A percentile compares a stretch with the other conserved stretches of the same genome.
phyloP scores from a whole-genome alignment of 2,113 vertebrate species.

The Apus apus region DNA sequence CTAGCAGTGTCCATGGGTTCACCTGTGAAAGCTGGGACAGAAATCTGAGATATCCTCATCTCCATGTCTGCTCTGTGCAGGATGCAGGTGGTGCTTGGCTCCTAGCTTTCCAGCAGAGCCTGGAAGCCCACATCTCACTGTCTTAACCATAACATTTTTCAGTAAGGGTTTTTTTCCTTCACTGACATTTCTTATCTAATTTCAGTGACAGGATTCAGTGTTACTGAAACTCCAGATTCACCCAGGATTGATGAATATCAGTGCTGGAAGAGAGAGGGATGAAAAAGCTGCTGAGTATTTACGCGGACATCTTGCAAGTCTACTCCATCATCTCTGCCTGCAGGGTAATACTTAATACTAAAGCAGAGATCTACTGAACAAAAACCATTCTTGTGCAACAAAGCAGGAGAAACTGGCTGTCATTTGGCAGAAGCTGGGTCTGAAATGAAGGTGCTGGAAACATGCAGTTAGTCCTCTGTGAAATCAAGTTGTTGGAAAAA shows the following conservation, averaged over 20 bases:
- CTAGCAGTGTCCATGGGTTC: neutral
- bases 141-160: neutral
- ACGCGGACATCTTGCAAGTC: neutral
- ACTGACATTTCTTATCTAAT: neutral
- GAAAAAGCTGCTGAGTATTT: neutral
- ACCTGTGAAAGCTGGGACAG: neutral
- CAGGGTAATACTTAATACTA: neutral
- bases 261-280: neutral
- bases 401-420: neutral
- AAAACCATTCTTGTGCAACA: neutral
- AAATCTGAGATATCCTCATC: neutral
- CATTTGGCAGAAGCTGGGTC: neutral
- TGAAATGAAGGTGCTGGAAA: neutral
- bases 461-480: neutral
- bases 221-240: neutral
- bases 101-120: neutral
- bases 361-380: neutral
- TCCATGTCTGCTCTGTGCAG: neutral
- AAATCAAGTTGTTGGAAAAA: neutral
- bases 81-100: neutral
- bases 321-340: neutral
- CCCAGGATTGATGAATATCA: neutral
- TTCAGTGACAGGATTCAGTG: neutral
- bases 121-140: neutral
- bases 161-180: neutral